Conservation (phyloP, 2,113 vertebrate species). For the Gallinago undulata region DNA sequence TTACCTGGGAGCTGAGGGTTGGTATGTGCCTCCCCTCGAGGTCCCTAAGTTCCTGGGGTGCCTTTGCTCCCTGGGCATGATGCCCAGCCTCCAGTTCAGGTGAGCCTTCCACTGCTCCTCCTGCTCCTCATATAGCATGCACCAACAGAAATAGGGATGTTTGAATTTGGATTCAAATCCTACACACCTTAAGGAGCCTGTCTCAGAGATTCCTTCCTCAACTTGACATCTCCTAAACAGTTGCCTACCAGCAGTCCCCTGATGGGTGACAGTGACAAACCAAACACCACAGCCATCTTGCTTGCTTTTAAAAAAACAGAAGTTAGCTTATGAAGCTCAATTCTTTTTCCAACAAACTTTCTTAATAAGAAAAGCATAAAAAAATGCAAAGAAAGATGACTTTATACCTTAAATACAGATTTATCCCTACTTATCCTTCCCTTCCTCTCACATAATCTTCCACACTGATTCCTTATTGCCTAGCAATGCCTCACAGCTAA, state of each 20-base stretch:
- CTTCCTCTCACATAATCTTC: constrained; percentile 48
- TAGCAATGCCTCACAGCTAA: constrained; percentile 59
- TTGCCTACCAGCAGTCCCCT: background rate
- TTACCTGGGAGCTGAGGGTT: rapidly evolving
- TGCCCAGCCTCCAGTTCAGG: rapidly evolving
- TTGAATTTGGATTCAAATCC: background rate
- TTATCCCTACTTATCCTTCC: constrained; percentile 53
- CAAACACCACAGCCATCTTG: rapidly evolving
- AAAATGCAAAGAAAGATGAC: constrained; percentile 13
- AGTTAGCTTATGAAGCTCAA: background rate
- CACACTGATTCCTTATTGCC: constrained; percentile 35
- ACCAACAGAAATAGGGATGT: background rate
- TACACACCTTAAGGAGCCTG: background rate
- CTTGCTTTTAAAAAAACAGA: background rate
- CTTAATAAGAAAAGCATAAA: constrained; percentile 5
- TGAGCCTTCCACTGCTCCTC: background rate
- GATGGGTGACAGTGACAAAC: background rate
- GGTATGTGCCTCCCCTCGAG: background rate
- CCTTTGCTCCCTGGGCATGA: rapidly evolving
- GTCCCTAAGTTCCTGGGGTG: background rate
- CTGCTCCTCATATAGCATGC: rapidly evolving
- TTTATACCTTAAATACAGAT: constrained; percentile 41
- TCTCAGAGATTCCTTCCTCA: background rate
- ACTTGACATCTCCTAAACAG: background rate
- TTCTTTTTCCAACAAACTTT: background rate